phyloP scores from a whole-genome alignment of 2,888 invertebrate genomes.

The Mechanitis mazaeus region DNA sequence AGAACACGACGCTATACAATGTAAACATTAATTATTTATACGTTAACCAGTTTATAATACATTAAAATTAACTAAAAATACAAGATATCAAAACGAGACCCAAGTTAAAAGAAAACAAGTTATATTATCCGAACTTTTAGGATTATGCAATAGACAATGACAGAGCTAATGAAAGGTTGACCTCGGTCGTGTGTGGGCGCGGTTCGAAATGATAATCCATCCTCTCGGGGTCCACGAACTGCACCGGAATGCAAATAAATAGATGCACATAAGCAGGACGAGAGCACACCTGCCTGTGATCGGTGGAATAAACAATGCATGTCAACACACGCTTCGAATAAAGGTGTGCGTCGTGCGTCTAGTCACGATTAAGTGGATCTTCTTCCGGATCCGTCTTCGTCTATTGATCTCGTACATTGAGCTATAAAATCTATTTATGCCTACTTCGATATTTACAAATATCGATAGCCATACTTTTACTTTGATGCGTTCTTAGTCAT shows the following conservation, averaged over 20 bases:
- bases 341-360: conserved; percentile 29
- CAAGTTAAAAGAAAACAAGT: neutral
- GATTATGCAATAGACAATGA: conserved; percentile 45
- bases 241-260: conserved; percentile 73
- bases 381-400: conserved; percentile 33
- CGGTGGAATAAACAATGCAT: conserved; percentile 66
- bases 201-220: conserved; percentile 58
- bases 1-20: neutral
- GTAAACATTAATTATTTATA: neutral
- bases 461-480: conserved; percentile 8
- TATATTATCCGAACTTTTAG: conserved; percentile 15
- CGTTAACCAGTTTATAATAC: neutral
- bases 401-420: conserved; percentile 30
- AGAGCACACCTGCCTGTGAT: conserved; percentile 66
- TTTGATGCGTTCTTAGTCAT: conserved; percentile 5
- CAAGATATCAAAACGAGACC: neutral
- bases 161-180: conserved; percentile 56
- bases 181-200: conserved; percentile 50
- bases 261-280: conserved; percentile 55
- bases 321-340: conserved; percentile 53
- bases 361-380: conserved; percentile 32
- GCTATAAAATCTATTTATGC: conserved; percentile 27
- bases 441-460: conserved; percentile 29
- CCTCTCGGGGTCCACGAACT: conserved; percentile 65
- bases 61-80: too few species aligned